Conservation (phyloP, 2,113 vertebrate genomes). For the Atlantisia rogersi region DNA sequence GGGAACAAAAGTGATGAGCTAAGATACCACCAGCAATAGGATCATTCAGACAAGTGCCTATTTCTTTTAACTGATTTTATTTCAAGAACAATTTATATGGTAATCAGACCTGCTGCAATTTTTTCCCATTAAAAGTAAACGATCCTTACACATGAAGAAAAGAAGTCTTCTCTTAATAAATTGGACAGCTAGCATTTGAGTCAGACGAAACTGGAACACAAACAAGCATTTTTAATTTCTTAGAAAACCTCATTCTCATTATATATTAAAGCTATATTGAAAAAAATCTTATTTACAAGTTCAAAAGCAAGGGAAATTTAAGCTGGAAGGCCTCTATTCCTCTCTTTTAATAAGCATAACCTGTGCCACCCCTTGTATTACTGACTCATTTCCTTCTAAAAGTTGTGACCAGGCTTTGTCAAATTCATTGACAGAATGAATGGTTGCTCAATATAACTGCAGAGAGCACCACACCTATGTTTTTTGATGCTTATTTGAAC, state of each 20-base stretch:
- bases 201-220: background rate
- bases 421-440: background rate
- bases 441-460: accelerated
- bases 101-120: background rate
- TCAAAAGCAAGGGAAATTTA: background rate
- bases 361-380: background rate
- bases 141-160: background rate
- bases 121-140: background rate
- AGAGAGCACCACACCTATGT: background rate
- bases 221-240: background rate
- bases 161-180: background rate
- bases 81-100: constrained; percentile 30
- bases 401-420: background rate
- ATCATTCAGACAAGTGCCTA: background rate
- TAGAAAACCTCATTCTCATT: background rate
- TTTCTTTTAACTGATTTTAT: constrained; percentile 2
- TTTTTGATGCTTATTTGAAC: background rate
- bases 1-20: background rate
- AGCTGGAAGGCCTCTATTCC: background rate
- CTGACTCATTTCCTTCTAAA: background rate
- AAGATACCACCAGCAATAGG: background rate
- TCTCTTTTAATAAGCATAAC: background rate
- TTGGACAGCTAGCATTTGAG: background rate
- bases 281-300: background rate
- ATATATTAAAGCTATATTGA: background rate